phyloP scores from a whole-genome alignment of 2,113 vertebrate genomes.

The Puma concolor region DNA sequence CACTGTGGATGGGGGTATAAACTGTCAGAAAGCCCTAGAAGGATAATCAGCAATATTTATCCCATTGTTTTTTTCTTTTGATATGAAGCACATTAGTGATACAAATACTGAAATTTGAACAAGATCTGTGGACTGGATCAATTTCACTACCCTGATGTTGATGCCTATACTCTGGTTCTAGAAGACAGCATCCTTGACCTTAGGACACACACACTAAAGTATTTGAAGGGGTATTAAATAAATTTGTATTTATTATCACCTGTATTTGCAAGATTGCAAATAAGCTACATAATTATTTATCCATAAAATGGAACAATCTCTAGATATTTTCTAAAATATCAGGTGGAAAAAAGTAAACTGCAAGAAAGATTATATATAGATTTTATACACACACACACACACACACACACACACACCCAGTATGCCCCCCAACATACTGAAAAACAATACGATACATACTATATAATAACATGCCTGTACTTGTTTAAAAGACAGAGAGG shows the following conservation, averaged over 20 bases:
- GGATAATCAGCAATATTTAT: not conserved
- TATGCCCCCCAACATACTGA: not conserved
- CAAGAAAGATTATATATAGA: no score
- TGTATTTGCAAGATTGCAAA: not conserved
- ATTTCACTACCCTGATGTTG: not conserved
- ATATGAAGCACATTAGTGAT: not conserved
- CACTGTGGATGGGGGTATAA: not conserved
- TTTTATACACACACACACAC: no score
- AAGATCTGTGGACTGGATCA: not conserved
- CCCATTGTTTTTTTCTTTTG: not conserved
- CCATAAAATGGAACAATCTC: not conserved
- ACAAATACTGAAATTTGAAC: not conserved
- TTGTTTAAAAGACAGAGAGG: not conserved
- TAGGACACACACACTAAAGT: not conserved
- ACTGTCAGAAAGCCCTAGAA: not conserved
- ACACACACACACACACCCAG: not conserved
- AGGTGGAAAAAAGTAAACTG: not conserved
- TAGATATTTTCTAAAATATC: not conserved
- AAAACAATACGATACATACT: rapidly evolving
- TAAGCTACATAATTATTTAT: not conserved
- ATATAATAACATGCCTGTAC: not conserved
- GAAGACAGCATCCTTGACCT: not conserved
- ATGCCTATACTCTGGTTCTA: no score
- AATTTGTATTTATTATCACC: not conserved
- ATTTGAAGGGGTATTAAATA: not conserved